Percentiles rank a stretch among this genome's conserved stretches.
Evolutionary conservation across 2,888 invertebrate genomes (phyloP).

Genomic region (Troides aeacus): DNA sequence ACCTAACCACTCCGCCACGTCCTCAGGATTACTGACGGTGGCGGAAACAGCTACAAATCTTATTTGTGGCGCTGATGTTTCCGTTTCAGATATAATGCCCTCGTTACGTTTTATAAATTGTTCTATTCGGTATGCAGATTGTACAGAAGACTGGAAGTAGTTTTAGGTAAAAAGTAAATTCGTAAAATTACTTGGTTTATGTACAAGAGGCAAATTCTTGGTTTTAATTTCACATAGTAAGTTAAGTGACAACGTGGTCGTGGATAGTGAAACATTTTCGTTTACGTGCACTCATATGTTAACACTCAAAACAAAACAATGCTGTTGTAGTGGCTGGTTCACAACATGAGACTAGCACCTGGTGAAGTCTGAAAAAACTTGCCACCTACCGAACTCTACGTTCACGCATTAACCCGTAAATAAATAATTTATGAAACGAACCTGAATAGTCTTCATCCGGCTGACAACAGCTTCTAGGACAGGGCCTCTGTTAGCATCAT

Average conservation of each 20-base stretch:
- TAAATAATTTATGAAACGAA: slow-evolving; percentile 34
- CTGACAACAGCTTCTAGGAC: slow-evolving; percentile 89
- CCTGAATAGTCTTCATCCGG: slow-evolving; percentile 88
- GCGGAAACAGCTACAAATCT: slow-evolving; percentile 89
- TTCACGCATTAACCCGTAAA: not conserved
- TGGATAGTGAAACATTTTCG: no score
- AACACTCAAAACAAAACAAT: no score
- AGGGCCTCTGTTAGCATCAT: slow-evolving; percentile 85
- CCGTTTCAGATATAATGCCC: slow-evolving; percentile 35
- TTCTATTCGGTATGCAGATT: slow-evolving; percentile 64
- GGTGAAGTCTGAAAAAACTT: no score
- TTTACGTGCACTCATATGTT: no score
- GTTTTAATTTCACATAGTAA: no score
- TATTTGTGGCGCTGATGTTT: slow-evolving; percentile 53
- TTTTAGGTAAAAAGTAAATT: not conserved
- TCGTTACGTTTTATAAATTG: slow-evolving; percentile 54
- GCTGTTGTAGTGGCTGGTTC: no score
- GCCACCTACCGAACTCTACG: no score
- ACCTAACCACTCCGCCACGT: slow-evolving; percentile 86
- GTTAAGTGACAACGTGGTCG: no score
- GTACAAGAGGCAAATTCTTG: no score
- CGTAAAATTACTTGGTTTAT: no score
- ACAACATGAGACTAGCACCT: no score
- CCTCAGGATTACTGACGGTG: slow-evolving; percentile 88
- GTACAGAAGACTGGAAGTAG: slow-evolving; percentile 57